Conservation (phyloP, 2,888 invertebrate genomes). For the Aspidiotus destructor region DNA sequence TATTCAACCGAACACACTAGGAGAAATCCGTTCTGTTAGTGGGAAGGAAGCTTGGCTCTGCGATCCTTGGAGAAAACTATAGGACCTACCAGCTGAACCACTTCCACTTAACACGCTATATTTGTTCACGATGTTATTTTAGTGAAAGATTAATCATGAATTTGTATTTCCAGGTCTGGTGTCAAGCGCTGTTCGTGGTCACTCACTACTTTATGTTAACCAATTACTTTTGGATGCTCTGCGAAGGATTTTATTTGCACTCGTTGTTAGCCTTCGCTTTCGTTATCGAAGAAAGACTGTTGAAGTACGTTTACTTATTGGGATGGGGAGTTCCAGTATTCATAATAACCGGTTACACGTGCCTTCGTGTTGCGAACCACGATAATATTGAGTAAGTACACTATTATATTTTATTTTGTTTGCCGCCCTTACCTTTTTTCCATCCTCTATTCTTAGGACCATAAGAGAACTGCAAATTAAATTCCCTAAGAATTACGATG, state of each 20-base stretch:
- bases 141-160: constrained; percentile 19
- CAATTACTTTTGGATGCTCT: constrained; percentile 95
- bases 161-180: constrained; percentile 55
- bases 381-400: constrained; percentile 52
- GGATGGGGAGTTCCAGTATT: constrained; percentile 75
- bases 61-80: too few species aligned
- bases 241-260: constrained; percentile 88
- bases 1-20: too few species aligned
- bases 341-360: constrained; percentile 56
- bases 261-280: constrained; percentile 86
- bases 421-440: too few species aligned
- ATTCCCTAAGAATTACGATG: too few species aligned
- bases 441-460: too few species aligned
- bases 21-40: too few species aligned
- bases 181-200: constrained; percentile 68
- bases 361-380: constrained; percentile 45
- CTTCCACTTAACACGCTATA: background rate
- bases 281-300: constrained; percentile 73
- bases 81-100: background rate
- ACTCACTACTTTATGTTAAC: constrained; percentile 81
- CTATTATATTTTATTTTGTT: background rate
- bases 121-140: background rate
- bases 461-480: too few species aligned
- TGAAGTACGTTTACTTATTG: constrained; percentile 68
- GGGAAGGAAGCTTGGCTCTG: too few species aligned